Percentiles rank a stretch among this genome's conserved stretches.
Conservation (phyloP, 2,888 invertebrate species). For the Sthenelais limicola region DNA sequence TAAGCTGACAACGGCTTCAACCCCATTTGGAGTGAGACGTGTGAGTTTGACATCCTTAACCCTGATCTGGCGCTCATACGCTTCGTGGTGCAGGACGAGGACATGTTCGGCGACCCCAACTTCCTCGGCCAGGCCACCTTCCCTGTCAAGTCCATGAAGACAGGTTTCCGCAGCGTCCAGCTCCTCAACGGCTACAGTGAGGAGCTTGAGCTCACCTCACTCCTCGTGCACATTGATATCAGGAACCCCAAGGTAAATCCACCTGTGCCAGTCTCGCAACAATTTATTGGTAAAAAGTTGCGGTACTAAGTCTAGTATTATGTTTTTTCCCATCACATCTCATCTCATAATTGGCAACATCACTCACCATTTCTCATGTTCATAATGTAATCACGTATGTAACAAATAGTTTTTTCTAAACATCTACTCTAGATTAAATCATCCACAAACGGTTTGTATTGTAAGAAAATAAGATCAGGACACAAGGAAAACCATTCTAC, state of each 20-base stretch:
- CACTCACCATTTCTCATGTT: no score
- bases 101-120: conserved; percentile 97
- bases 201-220: conserved; percentile 90
- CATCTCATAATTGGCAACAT: no score
- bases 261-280: no score
- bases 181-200: conserved; percentile 93
- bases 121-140: conserved; percentile 97
- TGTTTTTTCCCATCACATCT: no score
- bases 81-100: conserved; percentile 81
- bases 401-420: no score
- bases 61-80: conserved; percentile 76
- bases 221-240: conserved; percentile 86
- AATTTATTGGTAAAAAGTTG: no score
- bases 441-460: no score
- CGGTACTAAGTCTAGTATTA: no score
- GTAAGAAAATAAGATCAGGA: no score
- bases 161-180: conserved; percentile 91
- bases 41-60: conserved; percentile 76
- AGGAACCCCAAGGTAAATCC: conserved; percentile 71
- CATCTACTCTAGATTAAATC: no score
- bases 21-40: conserved; percentile 76
- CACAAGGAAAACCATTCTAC: no score
- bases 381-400: no score
- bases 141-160: conserved; percentile 78
- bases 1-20: conserved; percentile 80